phyloP scores from a whole-genome alignment of 2,888 invertebrate genomes.

The Andrena dorsata region DNA sequence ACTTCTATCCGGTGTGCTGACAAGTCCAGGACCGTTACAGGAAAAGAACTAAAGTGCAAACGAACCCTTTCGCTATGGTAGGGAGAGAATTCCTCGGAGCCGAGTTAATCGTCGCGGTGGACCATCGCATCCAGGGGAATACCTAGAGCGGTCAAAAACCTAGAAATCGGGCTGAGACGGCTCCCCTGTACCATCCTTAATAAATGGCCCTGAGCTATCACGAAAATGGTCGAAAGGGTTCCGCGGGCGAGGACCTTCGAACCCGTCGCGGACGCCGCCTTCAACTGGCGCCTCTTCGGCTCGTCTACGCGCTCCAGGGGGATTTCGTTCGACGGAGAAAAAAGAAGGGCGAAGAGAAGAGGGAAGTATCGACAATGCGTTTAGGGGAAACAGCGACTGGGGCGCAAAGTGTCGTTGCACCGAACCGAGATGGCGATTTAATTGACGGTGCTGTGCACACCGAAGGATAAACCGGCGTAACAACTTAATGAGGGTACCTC shows the following conservation, averaged over 20 bases:
- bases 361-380: constrained; percentile 18
- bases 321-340: constrained; percentile 34
- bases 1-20: not conserved
- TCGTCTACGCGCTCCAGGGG: constrained; percentile 63
- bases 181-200: constrained; percentile 65
- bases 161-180: constrained; percentile 42
- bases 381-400: not conserved
- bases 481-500: constrained; percentile 55
- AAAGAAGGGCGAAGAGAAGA: constrained; percentile 13
- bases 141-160: constrained; percentile 70
- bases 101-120: constrained; percentile 46
- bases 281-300: constrained; percentile 51
- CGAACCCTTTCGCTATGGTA: constrained; percentile 26
- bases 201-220: constrained; percentile 74
- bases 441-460: constrained; percentile 47
- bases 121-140: constrained; percentile 45
- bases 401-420: constrained; percentile 59
- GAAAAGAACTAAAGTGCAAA: not conserved
- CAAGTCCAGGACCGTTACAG: constrained; percentile 14
- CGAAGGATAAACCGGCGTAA: constrained; percentile 45
- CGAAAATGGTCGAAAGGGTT: constrained; percentile 60
- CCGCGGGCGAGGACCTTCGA: constrained; percentile 60
- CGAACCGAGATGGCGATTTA: constrained; percentile 55
- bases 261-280: constrained; percentile 26
- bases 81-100: constrained; percentile 8